Percentiles rank a stretch among this genome's conserved stretches.
These are phyloP conservation scores for Onthophagus sagittarius DNA, from an alignment of 2,888 invertebrate genomes.

Conservation along the genomic window DNA sequence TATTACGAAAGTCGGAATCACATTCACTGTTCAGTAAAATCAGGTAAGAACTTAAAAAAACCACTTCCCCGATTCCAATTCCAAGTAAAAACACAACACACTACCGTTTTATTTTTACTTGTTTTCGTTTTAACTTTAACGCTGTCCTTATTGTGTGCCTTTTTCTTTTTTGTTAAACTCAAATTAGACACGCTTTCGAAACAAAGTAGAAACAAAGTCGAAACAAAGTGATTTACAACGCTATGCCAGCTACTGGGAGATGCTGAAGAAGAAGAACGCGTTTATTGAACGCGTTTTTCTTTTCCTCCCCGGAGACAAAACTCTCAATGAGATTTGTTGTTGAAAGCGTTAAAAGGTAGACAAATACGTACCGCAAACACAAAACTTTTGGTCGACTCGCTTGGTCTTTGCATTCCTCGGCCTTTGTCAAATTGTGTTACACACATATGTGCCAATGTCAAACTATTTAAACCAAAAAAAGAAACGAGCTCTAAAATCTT, in stretches of 20 bases:
- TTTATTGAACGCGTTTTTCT: background rate
- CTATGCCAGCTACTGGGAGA: background rate
- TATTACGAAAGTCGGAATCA: conserved; percentile 92
- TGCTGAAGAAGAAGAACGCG: too few species aligned
- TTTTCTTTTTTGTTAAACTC: background rate
- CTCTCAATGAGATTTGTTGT: background rate
- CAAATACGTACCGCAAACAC: background rate
- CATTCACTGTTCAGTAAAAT: conserved; percentile 96
- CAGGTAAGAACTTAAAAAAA: conserved; percentile 64
- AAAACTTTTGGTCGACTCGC: background rate
- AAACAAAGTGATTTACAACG: background rate
- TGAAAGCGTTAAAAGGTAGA: background rate
- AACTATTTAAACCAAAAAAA: background rate
- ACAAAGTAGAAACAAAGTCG: background rate
- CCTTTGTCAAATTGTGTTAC: background rate
- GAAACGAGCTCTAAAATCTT: background rate
- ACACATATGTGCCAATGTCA: background rate
- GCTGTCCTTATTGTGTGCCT: too few species aligned
- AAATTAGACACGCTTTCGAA: background rate
- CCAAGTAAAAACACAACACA: too few species aligned
- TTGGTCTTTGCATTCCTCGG: background rate
- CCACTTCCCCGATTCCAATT: too few species aligned
- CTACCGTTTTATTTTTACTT: too few species aligned
- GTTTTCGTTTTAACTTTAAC: too few species aligned
- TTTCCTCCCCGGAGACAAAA: background rate